Percentiles rank a stretch among this genome's conserved stretches.
Evolutionary conservation across 2,113 vertebrate species (phyloP).

Genomic region (Typhlomys cinereus): DNA sequence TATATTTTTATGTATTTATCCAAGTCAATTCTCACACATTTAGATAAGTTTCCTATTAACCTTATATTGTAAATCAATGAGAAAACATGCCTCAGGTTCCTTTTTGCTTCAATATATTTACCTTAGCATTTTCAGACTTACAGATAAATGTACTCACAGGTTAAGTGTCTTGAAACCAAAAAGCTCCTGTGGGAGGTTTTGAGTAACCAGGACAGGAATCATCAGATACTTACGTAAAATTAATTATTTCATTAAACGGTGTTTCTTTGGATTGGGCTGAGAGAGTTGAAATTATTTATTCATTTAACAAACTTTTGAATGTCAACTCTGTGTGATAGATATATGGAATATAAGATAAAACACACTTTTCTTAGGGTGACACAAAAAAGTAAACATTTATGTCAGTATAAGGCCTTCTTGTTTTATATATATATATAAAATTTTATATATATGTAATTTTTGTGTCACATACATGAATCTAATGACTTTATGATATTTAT

Average conservation of each 20-base stretch:
- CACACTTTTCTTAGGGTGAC: conserved; percentile 5
- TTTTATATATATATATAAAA: background rate
- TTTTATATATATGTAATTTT: too few relatives aligned
- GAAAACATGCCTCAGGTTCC: background rate
- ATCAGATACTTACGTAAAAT: background rate
- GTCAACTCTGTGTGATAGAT: background rate
- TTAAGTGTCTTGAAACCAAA: background rate
- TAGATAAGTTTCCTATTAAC: background rate
- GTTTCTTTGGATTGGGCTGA: conserved; percentile 6
- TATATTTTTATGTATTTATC: conserved; percentile 1
- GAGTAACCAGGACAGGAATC: background rate
- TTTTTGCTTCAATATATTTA: background rate
- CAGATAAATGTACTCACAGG: background rate
- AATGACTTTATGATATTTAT: too few relatives aligned
- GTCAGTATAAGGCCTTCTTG: background rate
- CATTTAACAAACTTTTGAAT: conserved; percentile 40
- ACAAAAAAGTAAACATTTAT: conserved; percentile 50
- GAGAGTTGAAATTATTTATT: conserved; percentile 34
- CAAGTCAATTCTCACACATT: background rate
- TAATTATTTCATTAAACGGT: conserved; percentile 34
- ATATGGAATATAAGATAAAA: conserved; percentile 26
- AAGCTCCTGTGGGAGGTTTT: background rate
- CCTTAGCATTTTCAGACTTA: conserved; percentile 6
- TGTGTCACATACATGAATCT: too few relatives aligned
- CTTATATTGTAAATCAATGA: background rate